Percentiles rank a stretch among this genome's conserved stretches.
phyloP scores from a whole-genome alignment of 2,888 invertebrate species.

The Drosophila birchii region DNA sequence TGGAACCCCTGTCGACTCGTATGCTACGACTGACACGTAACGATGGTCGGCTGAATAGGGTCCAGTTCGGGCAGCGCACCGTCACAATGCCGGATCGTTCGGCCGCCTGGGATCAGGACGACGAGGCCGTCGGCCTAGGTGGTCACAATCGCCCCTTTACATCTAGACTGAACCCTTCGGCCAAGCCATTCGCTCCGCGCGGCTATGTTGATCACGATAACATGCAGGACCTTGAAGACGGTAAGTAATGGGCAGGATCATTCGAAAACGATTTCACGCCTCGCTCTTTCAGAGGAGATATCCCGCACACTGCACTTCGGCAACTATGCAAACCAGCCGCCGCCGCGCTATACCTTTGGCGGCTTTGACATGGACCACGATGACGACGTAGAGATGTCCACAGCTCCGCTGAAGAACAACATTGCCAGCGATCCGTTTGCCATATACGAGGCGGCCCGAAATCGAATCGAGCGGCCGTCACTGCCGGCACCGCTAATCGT shows the following conservation, averaged over 20 bases:
- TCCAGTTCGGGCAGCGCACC: slow-evolving; percentile 51
- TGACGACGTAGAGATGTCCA: slow-evolving; percentile 48
- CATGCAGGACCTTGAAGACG: slow-evolving; percentile 83
- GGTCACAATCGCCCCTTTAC: slow-evolving; percentile 14
- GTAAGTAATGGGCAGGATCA: slow-evolving; percentile 55
- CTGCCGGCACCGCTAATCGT: slow-evolving; percentile 56
- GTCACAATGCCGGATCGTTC: slow-evolving; percentile 49
- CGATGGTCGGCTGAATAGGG: slow-evolving; percentile 17
- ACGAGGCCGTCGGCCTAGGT: slow-evolving; percentile 1
- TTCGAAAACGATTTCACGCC: not conserved
- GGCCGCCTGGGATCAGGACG: slow-evolving; percentile 26
- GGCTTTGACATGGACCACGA: slow-evolving; percentile 21
- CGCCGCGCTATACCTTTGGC: slow-evolving; percentile 18
- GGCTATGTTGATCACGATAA: slow-evolving; percentile 84
- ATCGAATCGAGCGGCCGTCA: slow-evolving; percentile 77
- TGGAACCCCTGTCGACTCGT: not conserved
- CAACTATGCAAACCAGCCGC: slow-evolving; percentile 27
- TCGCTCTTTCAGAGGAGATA: slow-evolving; percentile 54
- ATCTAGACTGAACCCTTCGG: slow-evolving; percentile 30
- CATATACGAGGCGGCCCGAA: slow-evolving; percentile 82
- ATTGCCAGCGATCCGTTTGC: slow-evolving; percentile 81
- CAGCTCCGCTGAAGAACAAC: slow-evolving; percentile 15
- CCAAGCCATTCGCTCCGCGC: slow-evolving; percentile 75
- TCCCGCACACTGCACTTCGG: slow-evolving; percentile 57
- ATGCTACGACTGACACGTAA: not conserved